Evolutionary conservation across 2,888 invertebrate genomes (phyloP), one percentile per base, ranked within the genome.

Genomic region (Parascotia fuliginaria): DNA sequence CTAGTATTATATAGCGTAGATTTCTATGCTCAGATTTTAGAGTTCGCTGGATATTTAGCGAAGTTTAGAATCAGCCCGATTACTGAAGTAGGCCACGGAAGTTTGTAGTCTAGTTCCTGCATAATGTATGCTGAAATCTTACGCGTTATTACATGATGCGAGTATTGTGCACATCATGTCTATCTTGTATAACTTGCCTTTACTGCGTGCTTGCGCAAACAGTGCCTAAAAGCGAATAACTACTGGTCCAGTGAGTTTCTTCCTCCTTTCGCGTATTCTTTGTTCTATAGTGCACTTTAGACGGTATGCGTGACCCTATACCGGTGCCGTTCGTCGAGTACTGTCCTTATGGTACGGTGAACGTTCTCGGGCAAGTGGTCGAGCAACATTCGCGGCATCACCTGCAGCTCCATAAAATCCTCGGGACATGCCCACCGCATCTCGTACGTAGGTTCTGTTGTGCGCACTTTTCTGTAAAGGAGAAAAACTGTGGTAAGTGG

Each of bases 331-430:
- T 94, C 94, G 32, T 92, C 89, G 13, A 95, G 77, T 38, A 96
- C 91, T 0, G 94, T 94, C 41, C 94, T 93, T 41, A 97, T 85
- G 14, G 96, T 95, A 62, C 94, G 91, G 65, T 95, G 93, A 12
- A 97, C 94, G 77, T 95, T 95, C 77, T 97, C 95, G 0, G 98
- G 97, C 38, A 97, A 87, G 81, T 98, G 98, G 83, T 98, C 97
- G 0, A 96, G 91, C 3, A 97, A 79, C 96, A 97, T 97, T 39
- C 96, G 93, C 4, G 97, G 96, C 94, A 97, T 96, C 42, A 98
- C 96, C 66, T 95, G 93, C 42, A 98, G 89, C 75, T 97, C 96
- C 90, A 94, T 94, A 83, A 97, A 97, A 78, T 96, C 96, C 75
- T 96, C 96, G 0, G 96, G 93, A 45, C 94, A 92, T 2, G 96